Percentiles rank a stretch among this genome's conserved stretches.
Evolutionary conservation across 1,140 invertebrate genomes (phyloP).

Genomic region (Wiebesia pumilae): DNA sequence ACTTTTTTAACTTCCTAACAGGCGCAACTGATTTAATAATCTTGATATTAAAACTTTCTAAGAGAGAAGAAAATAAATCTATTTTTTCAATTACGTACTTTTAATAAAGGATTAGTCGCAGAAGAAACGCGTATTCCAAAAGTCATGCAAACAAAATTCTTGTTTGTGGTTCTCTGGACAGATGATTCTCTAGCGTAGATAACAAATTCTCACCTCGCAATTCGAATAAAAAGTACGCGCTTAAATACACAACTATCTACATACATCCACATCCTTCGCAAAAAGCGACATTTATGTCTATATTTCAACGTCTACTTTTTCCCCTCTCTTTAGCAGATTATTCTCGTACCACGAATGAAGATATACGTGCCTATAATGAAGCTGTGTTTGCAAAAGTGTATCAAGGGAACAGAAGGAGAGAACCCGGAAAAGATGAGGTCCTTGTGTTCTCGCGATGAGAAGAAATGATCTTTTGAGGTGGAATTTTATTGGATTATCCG

Average conservation of each 20-base stretch:
- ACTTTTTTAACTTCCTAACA: no score
- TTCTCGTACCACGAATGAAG: neutral
- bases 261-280: neutral
- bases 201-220: no score
- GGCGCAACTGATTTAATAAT: no score
- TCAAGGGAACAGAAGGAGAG: neutral
- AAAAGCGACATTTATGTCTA: neutral
- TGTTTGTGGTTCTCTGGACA: no score
- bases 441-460: neutral
- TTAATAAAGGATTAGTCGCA: neutral
- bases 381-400: neutral
- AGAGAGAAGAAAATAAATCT: neutral
- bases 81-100: neutral
- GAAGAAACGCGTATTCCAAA: constrained; percentile 6
- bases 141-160: neutral
- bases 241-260: neutral
- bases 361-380: neutral
- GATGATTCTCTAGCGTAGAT: no score
- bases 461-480: constrained; percentile 31
- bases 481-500: constrained; percentile 26
- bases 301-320: neutral
- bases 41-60: no score
- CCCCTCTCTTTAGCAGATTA: neutral
- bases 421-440: neutral
- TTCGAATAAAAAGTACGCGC: no score